Evolutionary conservation across 2,888 invertebrate genomes (phyloP).

Genomic region (Orchesellides sinensis): DNA sequence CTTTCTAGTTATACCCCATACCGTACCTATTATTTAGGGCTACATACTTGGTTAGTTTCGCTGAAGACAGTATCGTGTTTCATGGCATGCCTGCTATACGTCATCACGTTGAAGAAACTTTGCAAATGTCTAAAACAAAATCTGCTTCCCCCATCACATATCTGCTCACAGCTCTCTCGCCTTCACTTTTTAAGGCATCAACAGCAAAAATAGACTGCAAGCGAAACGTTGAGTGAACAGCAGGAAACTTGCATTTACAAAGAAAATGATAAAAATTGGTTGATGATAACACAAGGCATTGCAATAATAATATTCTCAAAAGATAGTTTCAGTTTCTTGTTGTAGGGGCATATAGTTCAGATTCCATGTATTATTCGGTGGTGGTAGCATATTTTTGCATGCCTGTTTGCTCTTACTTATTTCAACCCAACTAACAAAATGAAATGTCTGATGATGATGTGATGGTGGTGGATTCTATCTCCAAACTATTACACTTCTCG

Average conservation of each 20-base stretch:
- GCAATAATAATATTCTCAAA: not conserved
- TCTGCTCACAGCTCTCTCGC: constrained; percentile 29
- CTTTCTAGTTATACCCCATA: constrained; percentile 29
- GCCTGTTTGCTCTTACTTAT: not conserved
- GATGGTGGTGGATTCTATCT: constrained; percentile 25
- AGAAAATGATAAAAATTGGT: constrained; percentile 26
- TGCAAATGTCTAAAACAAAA: constrained; percentile 46
- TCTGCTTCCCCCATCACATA: constrained; percentile 49
- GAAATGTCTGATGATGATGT: not conserved
- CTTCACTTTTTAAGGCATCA: constrained; percentile 43
- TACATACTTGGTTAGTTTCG: not conserved
- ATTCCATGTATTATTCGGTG: constrained; percentile 6
- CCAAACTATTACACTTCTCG: not conserved
- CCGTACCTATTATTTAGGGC: not conserved
- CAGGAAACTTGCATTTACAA: constrained; percentile 16
- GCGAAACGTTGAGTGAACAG: constrained; percentile 31
- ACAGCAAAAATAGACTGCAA: constrained; percentile 33
- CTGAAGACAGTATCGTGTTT: constrained; percentile 6
- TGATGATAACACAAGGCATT: constrained; percentile 5
- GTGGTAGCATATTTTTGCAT: constrained; percentile 27
- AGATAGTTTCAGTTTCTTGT: not conserved
- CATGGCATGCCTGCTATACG: not conserved
- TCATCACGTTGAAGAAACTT: constrained; percentile 18
- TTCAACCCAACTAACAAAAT: not conserved
- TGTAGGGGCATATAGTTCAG: not conserved